These are phyloP conservation scores for Limnodromus scolopaceus DNA, from an alignment of 2,797 vertebrate genomes.

Conservation along the genomic window DNA sequence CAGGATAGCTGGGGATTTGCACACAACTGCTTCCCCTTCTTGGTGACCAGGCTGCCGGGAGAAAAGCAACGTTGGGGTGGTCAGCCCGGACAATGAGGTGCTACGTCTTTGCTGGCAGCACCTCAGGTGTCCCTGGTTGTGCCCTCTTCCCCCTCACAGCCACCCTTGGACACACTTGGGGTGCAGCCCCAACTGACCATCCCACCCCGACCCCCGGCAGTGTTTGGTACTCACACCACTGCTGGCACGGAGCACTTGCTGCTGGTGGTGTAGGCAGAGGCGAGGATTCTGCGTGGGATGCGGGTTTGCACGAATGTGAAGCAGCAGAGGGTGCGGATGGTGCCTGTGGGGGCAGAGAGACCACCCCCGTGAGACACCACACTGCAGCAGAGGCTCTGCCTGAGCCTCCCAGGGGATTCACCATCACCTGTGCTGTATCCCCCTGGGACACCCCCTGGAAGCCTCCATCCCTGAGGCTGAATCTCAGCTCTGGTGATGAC, in stretches of 20 bases:
- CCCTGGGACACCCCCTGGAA: fast-evolving
- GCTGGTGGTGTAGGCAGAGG: fast-evolving
- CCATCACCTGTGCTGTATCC: background rate
- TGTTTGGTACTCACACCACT: background rate
- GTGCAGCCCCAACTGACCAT: background rate
- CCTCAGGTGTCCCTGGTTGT: background rate
- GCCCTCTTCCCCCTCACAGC: background rate
- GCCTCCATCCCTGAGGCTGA: background rate
- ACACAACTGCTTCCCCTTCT: fast-evolving
- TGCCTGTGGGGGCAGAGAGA: background rate
- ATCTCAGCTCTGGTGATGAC: background rate
- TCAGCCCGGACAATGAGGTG: fast-evolving
- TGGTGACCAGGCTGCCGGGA: background rate
- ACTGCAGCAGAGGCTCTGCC: fast-evolving
- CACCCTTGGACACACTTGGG: fast-evolving
- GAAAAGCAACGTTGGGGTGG: background rate
- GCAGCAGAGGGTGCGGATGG: fast-evolving
- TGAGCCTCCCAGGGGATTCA: background rate
- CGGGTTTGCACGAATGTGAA: fast-evolving
- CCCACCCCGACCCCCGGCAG: fast-evolving
- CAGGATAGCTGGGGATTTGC: fast-evolving
- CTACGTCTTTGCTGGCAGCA: background rate
- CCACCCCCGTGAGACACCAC: background rate
- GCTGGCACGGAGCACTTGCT: fast-evolving
- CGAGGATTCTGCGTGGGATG: fast-evolving